Evolutionary conservation across 1,140 invertebrate genomes (phyloP).

Genomic region (Steinernema khuongi): DNA sequence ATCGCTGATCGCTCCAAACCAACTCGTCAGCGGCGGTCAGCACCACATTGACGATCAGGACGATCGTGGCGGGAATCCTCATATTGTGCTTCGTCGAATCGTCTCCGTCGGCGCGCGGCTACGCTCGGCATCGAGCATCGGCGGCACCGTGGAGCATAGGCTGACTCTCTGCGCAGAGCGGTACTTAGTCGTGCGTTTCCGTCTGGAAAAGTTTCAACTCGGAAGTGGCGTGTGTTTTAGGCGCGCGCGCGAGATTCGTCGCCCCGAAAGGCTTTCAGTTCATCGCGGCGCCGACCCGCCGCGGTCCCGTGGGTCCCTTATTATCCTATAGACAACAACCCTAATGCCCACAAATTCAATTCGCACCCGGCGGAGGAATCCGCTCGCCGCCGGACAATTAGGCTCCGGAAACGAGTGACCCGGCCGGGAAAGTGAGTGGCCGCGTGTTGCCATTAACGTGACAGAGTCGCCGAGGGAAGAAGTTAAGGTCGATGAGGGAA

Average conservation of each 20-base stretch:
- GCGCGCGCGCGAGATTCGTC: too few species aligned
- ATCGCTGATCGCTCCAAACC: background rate
- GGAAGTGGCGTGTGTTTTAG: too few species aligned
- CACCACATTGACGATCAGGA: too few species aligned
- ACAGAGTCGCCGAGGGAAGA: too few species aligned
- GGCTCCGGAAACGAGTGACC: background rate
- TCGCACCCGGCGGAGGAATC: background rate
- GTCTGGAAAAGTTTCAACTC: too few species aligned
- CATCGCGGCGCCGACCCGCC: background rate
- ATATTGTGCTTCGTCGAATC: background rate
- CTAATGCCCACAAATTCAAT: constrained; percentile 14
- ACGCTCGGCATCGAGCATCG: background rate
- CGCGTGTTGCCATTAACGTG: too few species aligned
- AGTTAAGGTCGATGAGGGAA: too few species aligned
- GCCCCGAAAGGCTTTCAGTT: background rate
- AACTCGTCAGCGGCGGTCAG: background rate
- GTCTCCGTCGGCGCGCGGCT: background rate
- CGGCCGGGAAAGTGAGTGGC: too few species aligned
- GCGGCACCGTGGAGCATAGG: background rate
- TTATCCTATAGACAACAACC: constrained; percentile 15
- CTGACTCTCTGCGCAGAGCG: background rate
- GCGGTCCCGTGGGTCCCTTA: background rate
- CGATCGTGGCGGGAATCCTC: constrained; percentile 2
- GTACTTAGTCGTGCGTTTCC: background rate
- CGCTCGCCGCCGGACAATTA: too few species aligned